Base-by-base conservation (phyloP, 2,113 vertebrate species). In the Alouatta palliata region DNA sequence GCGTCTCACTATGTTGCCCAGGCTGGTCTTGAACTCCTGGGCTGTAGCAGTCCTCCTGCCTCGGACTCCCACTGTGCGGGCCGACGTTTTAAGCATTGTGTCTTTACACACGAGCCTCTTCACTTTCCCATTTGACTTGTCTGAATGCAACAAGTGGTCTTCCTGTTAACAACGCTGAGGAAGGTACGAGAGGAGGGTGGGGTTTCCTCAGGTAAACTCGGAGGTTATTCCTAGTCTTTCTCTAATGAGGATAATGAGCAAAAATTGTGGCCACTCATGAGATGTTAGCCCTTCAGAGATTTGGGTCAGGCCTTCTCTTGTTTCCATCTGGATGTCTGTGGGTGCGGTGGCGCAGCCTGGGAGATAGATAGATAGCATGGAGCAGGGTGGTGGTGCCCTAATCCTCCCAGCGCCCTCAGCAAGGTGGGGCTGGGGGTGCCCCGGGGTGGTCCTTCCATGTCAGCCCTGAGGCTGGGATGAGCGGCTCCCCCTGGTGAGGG, bases 311-410 rank as follows among this genome's bases (percentile, higher is more conserved):
- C 84, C 1, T 21, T 8, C 32, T 49, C 61, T n/a, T 23, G 4
- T 21, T 16, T 52, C 14, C n/a, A 6, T 6, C 5, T 3, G 8
- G 45, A 10, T 25, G 3, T 45, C 47, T 13, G 49, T 61, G 79
- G 54, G 66, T 7, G 19, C 10, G 0, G 9, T 19, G 43, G 37
- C 32, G 2, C 13, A 17, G 23, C 64, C 66, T n/a, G 32, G 13
- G 14, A n/a, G 56, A 47, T 30, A 35, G 56, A 47, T n/a, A n/a
- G n/a, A n/a, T 21, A 6, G 14, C 5, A 35, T 2, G 77, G 58
- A 27, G 30, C 25, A 19, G 47, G 68, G 19, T 21, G 68, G 19
- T 6, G 16, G 52, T 52, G 14, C 52, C 52, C 52, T 52, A 52
- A 17, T 52, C 16, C 52, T 52, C 14, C 52, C 52, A 52, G 52